Base-by-base conservation (phyloP, 2,888 invertebrate genomes). In the Noctua janthe region DNA sequence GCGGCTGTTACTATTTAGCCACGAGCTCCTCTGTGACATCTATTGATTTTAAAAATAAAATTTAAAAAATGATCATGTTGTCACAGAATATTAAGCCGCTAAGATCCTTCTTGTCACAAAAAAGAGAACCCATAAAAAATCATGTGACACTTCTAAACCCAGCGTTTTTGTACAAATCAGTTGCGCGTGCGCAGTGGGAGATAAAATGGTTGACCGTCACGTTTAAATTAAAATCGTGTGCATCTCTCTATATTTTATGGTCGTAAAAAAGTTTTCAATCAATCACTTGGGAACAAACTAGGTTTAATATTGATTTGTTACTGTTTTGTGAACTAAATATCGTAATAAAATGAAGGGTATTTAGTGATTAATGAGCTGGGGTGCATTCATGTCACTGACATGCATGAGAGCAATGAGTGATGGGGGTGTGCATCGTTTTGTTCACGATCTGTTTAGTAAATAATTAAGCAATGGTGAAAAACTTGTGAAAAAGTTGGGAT, bases 171-270 rank as follows among this genome's bases (percentile, higher is more conserved):
- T 56, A 43, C 20, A 29, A 51, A 64, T 23, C 39, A 7, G 6
- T 51, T 67, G 77, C 81, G 73, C 85, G 51, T 15, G 70, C 80
- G 70, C 86, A 70, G 77, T 82, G 75, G 80, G 81, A 80, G 76
- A 67, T 76, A 51, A 70, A 81, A 78, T 62, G 20, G 66, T 67
- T 17, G 29, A 84, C 88, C 88, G 88, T 88, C 89, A 88, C 15
- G 23, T 86, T 85, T 74, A 84, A 88, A 88, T 89, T 86, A 86
- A 89, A 86, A 79, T 66, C 84, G 78, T 76, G 87, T 76, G 71
- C 71, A 62, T 43, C 69, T 62, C 56, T 73, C 78, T 78, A 81
- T 77, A 71, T 49, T 82, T 69, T 74, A 69, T 71, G 71, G 73
- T 76, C 80, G 70, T 89, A 82, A 87, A 83, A 29, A 78, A 49